Evolutionary conservation across 2,113 vertebrate genomes (phyloP), one percentile per base, ranked within the genome.

Genomic region (Psittacula cyanocephala): DNA sequence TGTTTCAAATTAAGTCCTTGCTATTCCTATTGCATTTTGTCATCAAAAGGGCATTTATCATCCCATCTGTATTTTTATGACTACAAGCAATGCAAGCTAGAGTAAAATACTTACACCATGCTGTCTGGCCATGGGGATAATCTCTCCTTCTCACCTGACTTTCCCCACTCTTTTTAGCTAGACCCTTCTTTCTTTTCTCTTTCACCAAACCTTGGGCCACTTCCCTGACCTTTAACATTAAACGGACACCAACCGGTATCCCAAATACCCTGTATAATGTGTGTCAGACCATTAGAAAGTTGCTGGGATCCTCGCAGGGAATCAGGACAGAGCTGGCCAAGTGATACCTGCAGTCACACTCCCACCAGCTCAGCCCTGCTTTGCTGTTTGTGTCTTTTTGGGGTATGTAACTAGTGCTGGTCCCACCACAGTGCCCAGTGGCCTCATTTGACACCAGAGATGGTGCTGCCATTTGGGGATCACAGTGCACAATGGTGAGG

Each of bases 351-450:
- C 27, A 5, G 25, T 13, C 77, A 9, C 9, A 1, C 17, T 28
- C 28, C 50, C 50, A 7, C 18, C 27, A 2, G 1, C 49, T 44
- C 63, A 3, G 3, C 1, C 0, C 49, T 9, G 0, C 5, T 3
- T 31, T 9, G 57, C 72, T 53, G 12, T 9, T 9, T 41, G 53
- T 13, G 7, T 7, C 12, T 35, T 47, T 29, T 35, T 12, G 1
- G 18, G 5, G 4, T 33, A 0, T 28, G 33, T 49, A 10, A 12
- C 63, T 12, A 13, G 33, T 7, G 18, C 63, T 43, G 47, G 31
- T 55, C 27, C 31, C 69, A 49, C 10, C 39, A 1, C 46, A 3
- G 14, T 3, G n/a, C 62, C 62, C 41, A 20, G 2, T 19, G 37
- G 16, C 57, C 35, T 63, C 10, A 2, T 37, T 43, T 20, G 23